phyloP scores from a whole-genome alignment of 1,140 invertebrate species.

The Sycobia sp. region DNA sequence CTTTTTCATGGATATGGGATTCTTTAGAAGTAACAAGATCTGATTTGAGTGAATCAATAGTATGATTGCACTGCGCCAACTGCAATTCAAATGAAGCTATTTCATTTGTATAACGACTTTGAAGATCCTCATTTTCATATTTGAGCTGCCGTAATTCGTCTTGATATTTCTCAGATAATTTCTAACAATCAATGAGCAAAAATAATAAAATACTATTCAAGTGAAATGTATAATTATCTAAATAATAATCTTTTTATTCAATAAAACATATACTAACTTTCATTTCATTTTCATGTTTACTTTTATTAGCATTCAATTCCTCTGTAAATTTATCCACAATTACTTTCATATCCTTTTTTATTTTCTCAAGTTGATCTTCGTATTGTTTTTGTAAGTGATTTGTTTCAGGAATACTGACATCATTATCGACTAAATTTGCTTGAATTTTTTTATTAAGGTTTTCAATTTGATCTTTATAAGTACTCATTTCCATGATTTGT shows the following conservation, averaged over 20 bases:
- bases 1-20: conserved; percentile 46
- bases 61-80: conserved; percentile 51
- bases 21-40: conserved; percentile 46
- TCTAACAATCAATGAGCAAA: conserved; percentile 36
- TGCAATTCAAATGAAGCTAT: conserved; percentile 53
- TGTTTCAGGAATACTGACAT: conserved; percentile 40
- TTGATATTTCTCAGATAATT: conserved; percentile 43
- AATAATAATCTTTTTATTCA: conserved; percentile 15
- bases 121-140: conserved; percentile 50
- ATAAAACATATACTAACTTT: conserved; percentile 32
- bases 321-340: conserved; percentile 48
- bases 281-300: conserved; percentile 44
- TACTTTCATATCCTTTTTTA: conserved; percentile 51
- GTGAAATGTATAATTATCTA: background rate
- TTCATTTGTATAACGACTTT: conserved; percentile 53
- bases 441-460: conserved; percentile 49
- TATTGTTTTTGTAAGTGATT: conserved; percentile 48
- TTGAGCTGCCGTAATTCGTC: conserved; percentile 42
- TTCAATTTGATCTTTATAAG: conserved; percentile 49
- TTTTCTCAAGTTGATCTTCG: conserved; percentile 48
- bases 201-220: background rate
- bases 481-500: conserved; percentile 43
- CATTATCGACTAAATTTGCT: conserved; percentile 37
- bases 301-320: conserved; percentile 42
- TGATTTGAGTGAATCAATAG: conserved; percentile 50